A percentile compares a stretch with the other conserved stretches of the same genome.
These are phyloP conservation scores for Iphiclides podalirius DNA, from an alignment of 2,888 invertebrate species.

Conservation along the genomic window DNA sequence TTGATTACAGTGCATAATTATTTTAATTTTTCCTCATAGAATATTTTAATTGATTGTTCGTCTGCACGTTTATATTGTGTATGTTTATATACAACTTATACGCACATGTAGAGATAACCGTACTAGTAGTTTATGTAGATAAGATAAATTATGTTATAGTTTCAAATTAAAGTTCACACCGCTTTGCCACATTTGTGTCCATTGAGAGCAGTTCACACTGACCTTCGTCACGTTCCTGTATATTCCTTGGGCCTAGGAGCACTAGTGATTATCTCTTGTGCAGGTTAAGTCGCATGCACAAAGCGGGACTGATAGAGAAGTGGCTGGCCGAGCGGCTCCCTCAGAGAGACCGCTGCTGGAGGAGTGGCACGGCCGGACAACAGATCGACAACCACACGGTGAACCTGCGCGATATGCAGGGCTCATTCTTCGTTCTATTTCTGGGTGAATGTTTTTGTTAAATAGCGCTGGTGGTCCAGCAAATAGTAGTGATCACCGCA, in stretches of 20 bases:
- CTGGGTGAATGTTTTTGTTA: constrained; percentile 83
- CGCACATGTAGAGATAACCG: no score
- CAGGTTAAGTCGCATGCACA: constrained; percentile 89
- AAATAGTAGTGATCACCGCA: no score
- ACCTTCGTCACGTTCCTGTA: no score
- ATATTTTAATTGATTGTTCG: no score
- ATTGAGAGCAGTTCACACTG: no score
- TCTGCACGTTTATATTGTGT: no score
- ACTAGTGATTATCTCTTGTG: constrained; percentile 2
- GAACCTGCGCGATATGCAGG: constrained; percentile 94
- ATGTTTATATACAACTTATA: no score
- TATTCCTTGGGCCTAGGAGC: no score
- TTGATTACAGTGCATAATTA: no score
- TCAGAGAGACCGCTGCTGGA: constrained; percentile 89
- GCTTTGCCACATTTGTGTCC: no score
- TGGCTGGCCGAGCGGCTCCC: constrained; percentile 91
- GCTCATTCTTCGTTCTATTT: constrained; percentile 91
- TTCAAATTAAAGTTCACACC: neutral
- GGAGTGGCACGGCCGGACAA: constrained; percentile 82
- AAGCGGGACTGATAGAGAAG: constrained; percentile 90
- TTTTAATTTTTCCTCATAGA: no score
- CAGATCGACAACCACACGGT: constrained; percentile 93
- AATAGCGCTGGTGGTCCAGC: no score
- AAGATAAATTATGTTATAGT: neutral
- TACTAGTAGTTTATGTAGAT: neutral